phyloP scores from a whole-genome alignment of 2,113 vertebrate species.

The Osmerus mordax region DNA sequence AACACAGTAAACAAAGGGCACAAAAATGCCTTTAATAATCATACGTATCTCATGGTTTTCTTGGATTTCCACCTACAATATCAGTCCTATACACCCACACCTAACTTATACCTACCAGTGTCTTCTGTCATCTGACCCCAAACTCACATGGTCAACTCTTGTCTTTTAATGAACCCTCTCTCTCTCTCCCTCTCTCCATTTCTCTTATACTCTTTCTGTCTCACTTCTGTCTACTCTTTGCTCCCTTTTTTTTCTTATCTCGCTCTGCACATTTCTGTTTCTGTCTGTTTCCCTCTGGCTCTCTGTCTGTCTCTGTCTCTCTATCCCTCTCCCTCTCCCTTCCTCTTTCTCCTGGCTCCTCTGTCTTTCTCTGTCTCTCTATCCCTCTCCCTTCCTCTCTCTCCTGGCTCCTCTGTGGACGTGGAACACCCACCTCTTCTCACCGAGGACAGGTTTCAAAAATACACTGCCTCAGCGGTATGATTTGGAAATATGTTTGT shows the following conservation, averaged over 20 bases:
- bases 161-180: not conserved
- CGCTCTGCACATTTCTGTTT: not conserved
- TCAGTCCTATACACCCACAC: not conserved
- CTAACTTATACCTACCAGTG: not conserved
- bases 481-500: conserved; percentile 25
- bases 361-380: not conserved
- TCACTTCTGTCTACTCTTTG: too few relatives aligned
- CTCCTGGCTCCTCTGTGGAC: conserved; percentile 3
- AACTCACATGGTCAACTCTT: not conserved
- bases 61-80: not conserved
- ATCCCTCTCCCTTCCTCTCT: conserved; percentile 3
- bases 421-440: conserved; percentile 56
- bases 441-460: conserved; percentile 51
- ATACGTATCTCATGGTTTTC: not conserved
- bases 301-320: not conserved
- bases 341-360: too few relatives aligned
- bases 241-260: too few relatives aligned
- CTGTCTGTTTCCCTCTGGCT: conserved; percentile 16
- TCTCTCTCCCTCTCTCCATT: not conserved
- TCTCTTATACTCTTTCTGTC: not conserved
- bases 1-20: not conserved
- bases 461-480: conserved; percentile 45
- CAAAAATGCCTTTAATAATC: not conserved
- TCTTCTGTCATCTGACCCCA: not conserved
- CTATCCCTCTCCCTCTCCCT: not conserved